phyloP scores from a whole-genome alignment of 2,888 invertebrate species.

The Cybosia mesomella region DNA sequence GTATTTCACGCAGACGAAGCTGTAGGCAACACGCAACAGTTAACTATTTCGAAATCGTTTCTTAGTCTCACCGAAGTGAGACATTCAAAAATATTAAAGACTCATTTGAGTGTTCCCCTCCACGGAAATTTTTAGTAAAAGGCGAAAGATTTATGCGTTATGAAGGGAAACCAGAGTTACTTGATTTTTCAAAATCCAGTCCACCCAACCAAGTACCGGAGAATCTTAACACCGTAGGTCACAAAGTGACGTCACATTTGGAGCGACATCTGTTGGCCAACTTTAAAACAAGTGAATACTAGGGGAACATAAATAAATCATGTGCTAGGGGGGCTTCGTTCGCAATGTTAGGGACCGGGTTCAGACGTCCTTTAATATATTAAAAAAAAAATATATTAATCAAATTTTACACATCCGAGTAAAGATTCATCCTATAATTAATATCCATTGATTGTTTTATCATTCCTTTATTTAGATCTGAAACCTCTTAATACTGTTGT shows the following conservation, averaged over 20 bases:
- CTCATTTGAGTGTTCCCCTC: slow-evolving; percentile 91
- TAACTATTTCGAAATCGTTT: neutral
- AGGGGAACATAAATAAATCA: no score
- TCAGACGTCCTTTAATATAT: no score
- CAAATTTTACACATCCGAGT: no score
- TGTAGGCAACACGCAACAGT: no score
- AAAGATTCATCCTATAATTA: no score
- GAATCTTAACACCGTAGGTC: slow-evolving; percentile 30
- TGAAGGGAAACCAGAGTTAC: slow-evolving; percentile 89
- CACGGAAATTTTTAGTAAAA: slow-evolving; percentile 94
- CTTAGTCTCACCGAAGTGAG: slow-evolving; percentile 17
- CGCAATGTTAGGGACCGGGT: no score
- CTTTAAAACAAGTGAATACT: neutral
- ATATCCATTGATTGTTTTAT: no score
- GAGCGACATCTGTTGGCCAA: slow-evolving; percentile 15
- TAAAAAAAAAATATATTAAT: no score
- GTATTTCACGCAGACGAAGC: no score
- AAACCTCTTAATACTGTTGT: no score
- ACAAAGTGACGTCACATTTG: slow-evolving; percentile 12
- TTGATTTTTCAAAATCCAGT: neutral
- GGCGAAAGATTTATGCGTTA: slow-evolving; percentile 92
- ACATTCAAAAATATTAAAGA: slow-evolving; percentile 71
- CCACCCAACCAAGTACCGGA: neutral
- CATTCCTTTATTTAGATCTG: no score
- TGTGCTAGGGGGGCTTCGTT: no score